Percentiles rank a stretch among this genome's conserved stretches.
Evolutionary conservation across 2,888 invertebrate species (phyloP).

Genomic region (Melanotus villosus): DNA sequence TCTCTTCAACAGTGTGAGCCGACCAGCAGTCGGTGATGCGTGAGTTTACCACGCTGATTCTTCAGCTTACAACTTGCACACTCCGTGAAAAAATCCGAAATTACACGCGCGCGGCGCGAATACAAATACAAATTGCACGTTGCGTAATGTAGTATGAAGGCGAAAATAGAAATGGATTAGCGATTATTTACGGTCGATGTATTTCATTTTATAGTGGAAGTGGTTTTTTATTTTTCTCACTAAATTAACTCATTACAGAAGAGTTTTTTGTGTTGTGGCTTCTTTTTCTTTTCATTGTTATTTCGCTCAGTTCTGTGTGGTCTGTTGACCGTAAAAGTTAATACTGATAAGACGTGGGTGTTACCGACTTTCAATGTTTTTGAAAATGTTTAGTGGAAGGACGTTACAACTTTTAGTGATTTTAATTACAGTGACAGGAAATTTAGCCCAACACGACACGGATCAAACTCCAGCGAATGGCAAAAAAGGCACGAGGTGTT

Average conservation of each 20-base stretch:
- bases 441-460: conserved; percentile 39
- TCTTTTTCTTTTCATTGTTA: neutral
- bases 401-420: conserved; percentile 32
- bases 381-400: conserved; percentile 33
- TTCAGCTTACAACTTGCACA: conserved; percentile 7
- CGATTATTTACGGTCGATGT: neutral
- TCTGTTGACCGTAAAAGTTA: neutral
- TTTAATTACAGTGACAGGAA: conserved; percentile 3
- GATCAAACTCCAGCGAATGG: conserved; percentile 63
- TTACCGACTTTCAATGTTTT: neutral
- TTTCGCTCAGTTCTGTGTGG: neutral
- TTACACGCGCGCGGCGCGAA: conserved; percentile 16
- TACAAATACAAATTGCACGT: conserved; percentile 12
- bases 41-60: conserved; percentile 31
- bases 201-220: neutral
- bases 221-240: neutral
- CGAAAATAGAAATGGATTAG: conserved; percentile 28
- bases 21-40: conserved; percentile 45
- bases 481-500: conserved; percentile 67
- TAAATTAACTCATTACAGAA: neutral
- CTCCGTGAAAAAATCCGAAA: conserved; percentile 28
- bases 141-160: conserved; percentile 1
- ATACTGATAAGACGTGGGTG: neutral
- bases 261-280: neutral
- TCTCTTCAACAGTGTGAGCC: conserved; percentile 48